Evolutionary conservation across 2,113 vertebrate species (phyloP).

Genomic region (Mugil cephalus): DNA sequence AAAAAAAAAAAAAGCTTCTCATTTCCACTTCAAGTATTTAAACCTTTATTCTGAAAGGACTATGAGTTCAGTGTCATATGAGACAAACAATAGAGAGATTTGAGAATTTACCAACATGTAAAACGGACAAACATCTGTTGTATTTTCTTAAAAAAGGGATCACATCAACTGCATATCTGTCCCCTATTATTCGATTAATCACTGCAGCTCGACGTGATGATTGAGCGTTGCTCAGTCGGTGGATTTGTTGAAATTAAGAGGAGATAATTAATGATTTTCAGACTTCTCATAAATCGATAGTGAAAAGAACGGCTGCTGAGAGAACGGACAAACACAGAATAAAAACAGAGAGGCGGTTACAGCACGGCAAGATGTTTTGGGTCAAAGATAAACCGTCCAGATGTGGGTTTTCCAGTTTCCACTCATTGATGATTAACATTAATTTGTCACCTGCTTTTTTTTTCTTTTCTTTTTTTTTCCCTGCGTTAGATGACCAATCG

Average conservation of each 20-base stretch:
- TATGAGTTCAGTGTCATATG: not conserved
- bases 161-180: too few relatives aligned
- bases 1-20: too few relatives aligned
- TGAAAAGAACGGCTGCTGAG: too few relatives aligned
- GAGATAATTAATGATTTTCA: constrained; percentile 3
- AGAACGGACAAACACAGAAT: constrained; percentile 7
- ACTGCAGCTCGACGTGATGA: too few relatives aligned
- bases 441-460: not conserved
- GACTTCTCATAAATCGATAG: too few relatives aligned
- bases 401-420: not conserved
- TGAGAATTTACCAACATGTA: not conserved
- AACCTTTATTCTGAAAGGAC: not conserved
- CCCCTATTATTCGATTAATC: too few relatives aligned
- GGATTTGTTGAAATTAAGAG: not conserved
- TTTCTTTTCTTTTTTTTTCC: not conserved
- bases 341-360: constrained; percentile 16
- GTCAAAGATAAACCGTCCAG: constrained; percentile 12
- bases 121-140: not conserved
- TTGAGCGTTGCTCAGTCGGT: not conserved
- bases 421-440: constrained; percentile 7
- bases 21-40: not conserved
- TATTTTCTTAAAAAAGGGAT: not conserved
- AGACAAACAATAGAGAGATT: not conserved
- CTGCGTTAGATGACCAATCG: constrained; percentile 29
- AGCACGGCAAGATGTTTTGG: constrained; percentile 16